These are phyloP conservation scores for Drosophila orena DNA, from an alignment of 1,140 invertebrate genomes.

Conservation along the genomic window DNA sequence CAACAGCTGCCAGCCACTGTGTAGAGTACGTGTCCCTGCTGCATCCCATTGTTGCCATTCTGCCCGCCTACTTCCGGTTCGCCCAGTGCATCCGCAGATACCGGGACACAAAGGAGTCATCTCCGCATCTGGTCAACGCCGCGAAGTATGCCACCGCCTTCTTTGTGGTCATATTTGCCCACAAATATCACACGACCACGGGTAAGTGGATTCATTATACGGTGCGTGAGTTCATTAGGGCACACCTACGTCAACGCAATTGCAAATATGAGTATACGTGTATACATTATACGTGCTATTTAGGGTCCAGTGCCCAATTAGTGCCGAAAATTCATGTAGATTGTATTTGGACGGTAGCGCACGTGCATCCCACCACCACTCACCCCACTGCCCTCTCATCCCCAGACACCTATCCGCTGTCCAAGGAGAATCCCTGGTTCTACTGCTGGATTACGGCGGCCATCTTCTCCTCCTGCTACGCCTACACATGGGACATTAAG, in stretches of 20 bases:
- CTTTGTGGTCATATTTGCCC: slow-evolving; percentile 84
- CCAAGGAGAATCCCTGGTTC: slow-evolving; percentile 91
- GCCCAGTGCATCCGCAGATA: slow-evolving; percentile 98
- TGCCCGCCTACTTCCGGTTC: slow-evolving; percentile 99
- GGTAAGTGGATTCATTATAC: slow-evolving; percentile 61
- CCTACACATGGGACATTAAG: slow-evolving; percentile 97
- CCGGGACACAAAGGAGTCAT: slow-evolving; percentile 93
- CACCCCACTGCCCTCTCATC: not conserved
- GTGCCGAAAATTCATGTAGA: slow-evolving; percentile 62
- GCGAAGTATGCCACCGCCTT: slow-evolving; percentile 85
- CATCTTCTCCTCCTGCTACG: slow-evolving; percentile 93
- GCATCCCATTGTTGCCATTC: slow-evolving; percentile 93
- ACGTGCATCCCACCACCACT: not conserved
- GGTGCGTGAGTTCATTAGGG: not conserved
- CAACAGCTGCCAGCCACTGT: slow-evolving; percentile 87
- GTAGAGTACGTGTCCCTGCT: slow-evolving; percentile 87
- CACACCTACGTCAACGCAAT: not conserved
- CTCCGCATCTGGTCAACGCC: slow-evolving; percentile 98
- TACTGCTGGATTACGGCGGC: slow-evolving; percentile 92
- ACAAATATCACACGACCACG: slow-evolving; percentile 77
- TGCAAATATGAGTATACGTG: not conserved
- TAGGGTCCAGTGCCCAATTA: slow-evolving; percentile 66
- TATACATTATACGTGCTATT: slow-evolving; percentile 53
- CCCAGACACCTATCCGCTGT: slow-evolving; percentile 87
- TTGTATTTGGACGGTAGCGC: slow-evolving; percentile 41